Evolutionary conservation across 1,140 invertebrate species (phyloP).

Genomic region (Polypedilum pembai): DNA sequence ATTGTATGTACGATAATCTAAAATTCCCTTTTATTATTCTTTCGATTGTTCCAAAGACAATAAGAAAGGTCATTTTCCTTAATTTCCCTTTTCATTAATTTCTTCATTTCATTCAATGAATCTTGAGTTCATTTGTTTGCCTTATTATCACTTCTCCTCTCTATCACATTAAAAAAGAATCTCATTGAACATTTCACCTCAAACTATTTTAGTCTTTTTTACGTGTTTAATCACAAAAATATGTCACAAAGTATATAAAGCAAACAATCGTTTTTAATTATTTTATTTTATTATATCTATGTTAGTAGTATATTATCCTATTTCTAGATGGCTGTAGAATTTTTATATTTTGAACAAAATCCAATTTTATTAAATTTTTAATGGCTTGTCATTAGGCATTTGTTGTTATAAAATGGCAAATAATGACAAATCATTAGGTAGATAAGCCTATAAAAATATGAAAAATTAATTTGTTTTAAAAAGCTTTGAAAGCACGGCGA

Average conservation of each 20-base stretch:
- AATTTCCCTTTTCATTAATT: too few relatives aligned
- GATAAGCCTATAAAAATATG: not conserved
- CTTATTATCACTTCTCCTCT: too few relatives aligned
- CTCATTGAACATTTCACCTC: too few relatives aligned
- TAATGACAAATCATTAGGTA: not conserved
- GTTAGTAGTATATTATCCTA: not conserved
- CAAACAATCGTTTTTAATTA: slow-evolving; percentile 5
- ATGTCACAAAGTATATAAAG: not conserved
- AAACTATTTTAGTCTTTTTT: not conserved
- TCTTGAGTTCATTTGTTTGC: too few relatives aligned
- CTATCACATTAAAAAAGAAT: too few relatives aligned
- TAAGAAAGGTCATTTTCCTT: too few relatives aligned
- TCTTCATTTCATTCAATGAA: too few relatives aligned
- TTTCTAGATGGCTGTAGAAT: slow-evolving; percentile 11
- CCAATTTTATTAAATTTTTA: not conserved
- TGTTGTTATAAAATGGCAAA: not conserved
- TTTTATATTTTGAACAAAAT: not conserved
- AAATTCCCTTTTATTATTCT: too few relatives aligned
- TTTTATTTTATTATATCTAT: slow-evolving; percentile 9
- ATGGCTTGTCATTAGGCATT: not conserved
- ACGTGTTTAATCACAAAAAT: slow-evolving; percentile 2
- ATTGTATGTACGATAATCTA: too few relatives aligned
- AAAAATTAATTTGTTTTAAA: not conserved
- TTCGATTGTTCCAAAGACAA: too few relatives aligned
- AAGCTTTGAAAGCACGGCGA: not conserved